Conservation (phyloP, 2,113 vertebrate species). For the Micromys minutus region DNA sequence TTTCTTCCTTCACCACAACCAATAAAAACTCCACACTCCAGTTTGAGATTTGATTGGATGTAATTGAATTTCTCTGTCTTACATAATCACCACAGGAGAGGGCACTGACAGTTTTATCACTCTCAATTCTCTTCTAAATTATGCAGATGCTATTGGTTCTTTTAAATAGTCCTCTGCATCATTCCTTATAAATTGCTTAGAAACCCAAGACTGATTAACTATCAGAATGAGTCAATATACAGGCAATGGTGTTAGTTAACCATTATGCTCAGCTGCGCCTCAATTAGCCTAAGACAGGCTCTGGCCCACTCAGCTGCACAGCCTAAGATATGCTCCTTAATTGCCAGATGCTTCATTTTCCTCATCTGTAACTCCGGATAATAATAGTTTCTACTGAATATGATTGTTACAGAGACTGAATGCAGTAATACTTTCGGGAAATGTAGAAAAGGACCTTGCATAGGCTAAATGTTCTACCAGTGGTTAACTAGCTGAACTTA, state of each 20-base stretch:
- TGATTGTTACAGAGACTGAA: slow-evolving; percentile 2
- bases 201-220: slow-evolving; percentile 62
- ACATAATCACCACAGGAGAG: slow-evolving; percentile 58
- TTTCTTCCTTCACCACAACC: neutral
- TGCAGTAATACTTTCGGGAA: slow-evolving; percentile 44
- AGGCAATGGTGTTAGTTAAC: slow-evolving; percentile 50
- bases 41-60: slow-evolving; percentile 53
- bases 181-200: slow-evolving; percentile 67
- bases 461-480: neutral
- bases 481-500: neutral
- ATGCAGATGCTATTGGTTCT: slow-evolving; percentile 74
- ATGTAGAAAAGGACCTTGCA: neutral
- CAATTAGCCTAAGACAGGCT: slow-evolving; percentile 65
- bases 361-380: slow-evolving; percentile 63
- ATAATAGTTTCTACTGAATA: slow-evolving; percentile 20
- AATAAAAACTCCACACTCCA: slow-evolving; percentile 47
- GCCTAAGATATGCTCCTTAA: slow-evolving; percentile 12
- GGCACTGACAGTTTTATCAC: slow-evolving; percentile 62
- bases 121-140: slow-evolving; percentile 72
- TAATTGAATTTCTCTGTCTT: slow-evolving; percentile 60
- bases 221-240: slow-evolving; percentile 28
- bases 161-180: slow-evolving; percentile 67
- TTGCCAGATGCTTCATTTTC: slow-evolving; percentile 55
- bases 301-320: slow-evolving; percentile 33
- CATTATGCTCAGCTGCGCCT: slow-evolving; percentile 55